Base-by-base conservation (phyloP, 1,140 invertebrate species). In the Zaprionus ornatus region DNA sequence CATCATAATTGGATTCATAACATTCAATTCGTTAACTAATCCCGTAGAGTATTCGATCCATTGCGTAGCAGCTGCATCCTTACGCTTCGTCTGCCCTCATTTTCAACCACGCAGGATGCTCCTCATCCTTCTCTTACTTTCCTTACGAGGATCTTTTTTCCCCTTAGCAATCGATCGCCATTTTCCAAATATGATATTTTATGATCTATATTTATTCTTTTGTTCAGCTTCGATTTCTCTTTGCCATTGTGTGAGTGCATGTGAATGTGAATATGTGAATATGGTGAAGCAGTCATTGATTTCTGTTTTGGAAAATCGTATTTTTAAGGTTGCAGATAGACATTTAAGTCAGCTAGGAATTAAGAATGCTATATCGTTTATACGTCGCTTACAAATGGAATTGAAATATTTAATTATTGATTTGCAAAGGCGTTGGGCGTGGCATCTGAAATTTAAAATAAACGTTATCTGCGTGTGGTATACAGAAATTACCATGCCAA, bases 121-220 rank as follows among this genome's bases (percentile, higher is more conserved):
- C 48, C 35, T 52, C 27, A 29, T 45, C 4, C 50, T 63, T 29
- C 21, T 17, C 15, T 61, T 15, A 54, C 29, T 32, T 32, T 9
- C 9, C 9, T 32, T 35, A 4, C n/a, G 25, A 15, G 21, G 37
- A 71, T 21, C 60, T 50, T 55, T 64, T 64, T 56, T 21, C 6
- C 15, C 13, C 32, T 29, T 10, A 7, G 17, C n/a, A 17, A 23
- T 29, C 27, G 32, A 23, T 29, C 35, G 59, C 60, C 29, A 72
- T 50, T 66, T 66, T 57, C 37, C 21, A 57, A 48, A 21, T 71
- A 56, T 71, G 52, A 71, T 64, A 64, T 64, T 45, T 45, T 45
- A 45, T 45, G 40, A 45, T 45, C 40, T 45, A 17, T 9, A 45
- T 45, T 45, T 17, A 2, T 32, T 25, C 40, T 42, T 35, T 29